A percentile compares a stretch with the other conserved stretches of the same genome.
These are phyloP conservation scores for Zapus hudsonius DNA, from an alignment of 2,113 vertebrate species.

Conservation along the genomic window DNA sequence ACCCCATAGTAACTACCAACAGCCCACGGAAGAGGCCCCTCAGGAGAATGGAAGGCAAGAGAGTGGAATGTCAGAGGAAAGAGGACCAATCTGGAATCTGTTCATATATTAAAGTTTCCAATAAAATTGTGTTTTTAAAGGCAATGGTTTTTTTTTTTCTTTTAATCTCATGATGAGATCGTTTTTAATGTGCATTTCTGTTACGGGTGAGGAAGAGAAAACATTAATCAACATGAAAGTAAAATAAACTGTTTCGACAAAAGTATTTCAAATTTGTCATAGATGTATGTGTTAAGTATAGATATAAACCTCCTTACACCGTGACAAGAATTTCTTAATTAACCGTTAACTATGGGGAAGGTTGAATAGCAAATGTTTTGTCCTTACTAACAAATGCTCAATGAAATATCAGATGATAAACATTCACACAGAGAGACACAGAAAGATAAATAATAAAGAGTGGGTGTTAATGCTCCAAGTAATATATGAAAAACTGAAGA, in stretches of 20 bases:
- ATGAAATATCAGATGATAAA: background rate
- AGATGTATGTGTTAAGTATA: background rate
- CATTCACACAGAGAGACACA: background rate
- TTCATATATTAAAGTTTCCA: too few relatives aligned
- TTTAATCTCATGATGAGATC: background rate
- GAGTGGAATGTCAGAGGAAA: too few relatives aligned
- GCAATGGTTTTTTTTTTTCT: background rate
- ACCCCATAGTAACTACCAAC: too few relatives aligned
- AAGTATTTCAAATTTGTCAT: background rate
- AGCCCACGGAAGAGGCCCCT: too few relatives aligned
- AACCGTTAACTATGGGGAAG: background rate
- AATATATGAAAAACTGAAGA: background rate
- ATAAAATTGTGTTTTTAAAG: too few relatives aligned
- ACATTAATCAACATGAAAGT: background rate
- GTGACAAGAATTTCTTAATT: background rate
- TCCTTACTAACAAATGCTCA: background rate
- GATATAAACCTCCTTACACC: background rate
- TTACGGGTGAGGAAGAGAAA: background rate
- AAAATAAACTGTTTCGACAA: background rate
- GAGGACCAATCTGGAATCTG: too few relatives aligned
- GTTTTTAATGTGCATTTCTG: background rate
- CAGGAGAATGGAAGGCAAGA: too few relatives aligned
- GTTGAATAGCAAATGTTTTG: background rate
- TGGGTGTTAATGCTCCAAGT: background rate
- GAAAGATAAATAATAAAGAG: background rate